These are phyloP conservation scores for Canis aureus DNA, from an alignment of 2,113 vertebrate species.

Conservation along the genomic window DNA sequence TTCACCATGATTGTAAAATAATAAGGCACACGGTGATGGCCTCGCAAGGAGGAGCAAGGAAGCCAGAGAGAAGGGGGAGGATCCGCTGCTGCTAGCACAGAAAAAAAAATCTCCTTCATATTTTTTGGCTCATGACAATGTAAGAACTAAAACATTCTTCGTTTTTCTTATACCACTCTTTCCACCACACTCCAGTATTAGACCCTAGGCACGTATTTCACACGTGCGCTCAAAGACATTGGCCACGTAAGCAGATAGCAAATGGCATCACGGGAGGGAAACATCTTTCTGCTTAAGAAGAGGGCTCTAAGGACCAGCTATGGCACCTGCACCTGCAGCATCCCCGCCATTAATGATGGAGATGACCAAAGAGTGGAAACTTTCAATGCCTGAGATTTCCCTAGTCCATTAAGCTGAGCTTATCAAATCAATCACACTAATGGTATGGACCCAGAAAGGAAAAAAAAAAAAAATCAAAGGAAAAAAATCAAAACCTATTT, in stretches of 20 bases:
- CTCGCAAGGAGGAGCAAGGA: slow-evolving; percentile 31
- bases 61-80: neutral
- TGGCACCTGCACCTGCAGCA: no score
- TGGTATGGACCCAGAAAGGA: neutral
- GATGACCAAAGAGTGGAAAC: neutral
- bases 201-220: neutral
- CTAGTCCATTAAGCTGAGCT: neutral
- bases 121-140: slow-evolving; percentile 51
- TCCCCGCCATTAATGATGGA: neutral
- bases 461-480: neutral
- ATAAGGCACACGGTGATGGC: slow-evolving; percentile 25
- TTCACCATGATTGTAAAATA: slow-evolving; percentile 61
- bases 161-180: neutral
- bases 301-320: neutral
- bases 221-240: neutral
- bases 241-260: neutral
- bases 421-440: neutral
- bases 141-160: neutral
- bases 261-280: neutral
- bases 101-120: neutral
- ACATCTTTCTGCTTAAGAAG: neutral
- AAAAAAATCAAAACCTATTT: neutral
- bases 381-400: neutral
- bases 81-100: neutral
- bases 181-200: neutral